Conservation (phyloP, 2,797 vertebrate genomes). For the Halcyon badia region DNA sequence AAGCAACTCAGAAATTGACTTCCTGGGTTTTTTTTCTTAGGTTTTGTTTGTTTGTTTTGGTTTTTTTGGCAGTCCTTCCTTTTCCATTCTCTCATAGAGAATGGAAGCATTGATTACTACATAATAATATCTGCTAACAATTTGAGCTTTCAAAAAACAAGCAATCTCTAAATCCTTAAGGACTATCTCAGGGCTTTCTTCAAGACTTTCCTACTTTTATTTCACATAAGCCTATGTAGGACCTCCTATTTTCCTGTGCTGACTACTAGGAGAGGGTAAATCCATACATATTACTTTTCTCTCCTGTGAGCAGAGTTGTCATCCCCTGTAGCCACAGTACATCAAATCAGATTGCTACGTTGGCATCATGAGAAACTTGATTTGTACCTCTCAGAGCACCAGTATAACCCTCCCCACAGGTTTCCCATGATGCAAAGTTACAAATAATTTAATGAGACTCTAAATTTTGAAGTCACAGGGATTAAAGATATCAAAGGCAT, state of each 20-base stretch:
- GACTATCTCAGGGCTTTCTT: not conserved
- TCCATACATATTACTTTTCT: not conserved
- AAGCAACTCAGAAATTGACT: not conserved
- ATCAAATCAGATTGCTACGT: not conserved
- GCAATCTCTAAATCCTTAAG: not conserved
- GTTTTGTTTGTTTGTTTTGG: not conserved
- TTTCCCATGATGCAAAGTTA: not conserved
- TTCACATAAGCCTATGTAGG: not conserved
- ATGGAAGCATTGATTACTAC: not conserved
- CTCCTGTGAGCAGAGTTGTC: not conserved
- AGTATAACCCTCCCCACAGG: not conserved
- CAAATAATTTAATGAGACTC: not conserved
- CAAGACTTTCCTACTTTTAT: not conserved
- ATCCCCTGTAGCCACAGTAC: not conserved
- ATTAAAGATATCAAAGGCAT: not conserved
- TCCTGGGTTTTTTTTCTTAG: rapidly evolving
- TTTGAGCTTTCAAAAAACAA: not conserved
- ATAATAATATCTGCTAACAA: not conserved
- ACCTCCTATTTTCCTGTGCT: not conserved
- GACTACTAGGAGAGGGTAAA: not conserved
- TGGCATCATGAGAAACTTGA: not conserved
- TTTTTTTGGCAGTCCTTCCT: not conserved
- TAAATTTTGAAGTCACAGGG: not conserved
- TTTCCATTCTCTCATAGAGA: not conserved
- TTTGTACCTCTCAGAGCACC: not conserved